Conservation (phyloP, 2,113 vertebrate species). For the rat (Rattus norvegicus) region GRCr8 NC_086019.1:221634501-221635000, state of each 20-base stretch:
- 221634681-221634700: neutral
- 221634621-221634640: neutral
- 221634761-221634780: neutral
- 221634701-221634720: neutral
- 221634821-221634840: neutral
- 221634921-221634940: neutral
- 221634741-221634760: neutral
- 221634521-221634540: constrained; percentile 23
- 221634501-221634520: constrained; percentile 26
- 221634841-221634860: neutral
- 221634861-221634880: neutral
- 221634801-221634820: neutral
- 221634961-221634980: neutral
- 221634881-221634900: neutral
- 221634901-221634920: too few species aligned
- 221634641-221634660: neutral
- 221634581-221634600: neutral
- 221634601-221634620: neutral
- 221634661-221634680: neutral
- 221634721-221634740: neutral
- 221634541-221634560: constrained; percentile 3
- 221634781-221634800: neutral
- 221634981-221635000: neutral
- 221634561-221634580: constrained; percentile 1
- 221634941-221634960: neutral